A percentile compares a stretch with the other conserved stretches of the same genome.
Conservation (phyloP, 2,113 vertebrate genomes). For the Trematocara marginatum region DNA sequence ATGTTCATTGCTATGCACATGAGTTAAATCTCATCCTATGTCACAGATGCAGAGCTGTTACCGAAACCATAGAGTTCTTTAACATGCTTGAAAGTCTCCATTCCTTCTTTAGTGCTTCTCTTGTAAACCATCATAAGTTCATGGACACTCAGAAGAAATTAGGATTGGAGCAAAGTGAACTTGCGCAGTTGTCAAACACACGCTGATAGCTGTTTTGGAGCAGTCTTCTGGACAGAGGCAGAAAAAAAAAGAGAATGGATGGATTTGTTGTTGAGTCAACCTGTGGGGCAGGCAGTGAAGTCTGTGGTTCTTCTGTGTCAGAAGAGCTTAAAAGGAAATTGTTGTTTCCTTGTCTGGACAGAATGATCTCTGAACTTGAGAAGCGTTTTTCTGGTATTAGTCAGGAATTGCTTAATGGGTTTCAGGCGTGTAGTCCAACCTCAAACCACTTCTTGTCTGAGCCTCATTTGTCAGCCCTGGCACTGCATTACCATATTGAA, state of each 20-base stretch:
- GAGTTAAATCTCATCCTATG: background rate
- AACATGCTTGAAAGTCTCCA: too few relatives aligned
- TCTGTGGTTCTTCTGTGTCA: accelerated
- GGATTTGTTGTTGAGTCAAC: background rate
- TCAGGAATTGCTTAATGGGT: too few relatives aligned
- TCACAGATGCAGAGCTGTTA: background rate
- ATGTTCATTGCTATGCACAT: background rate
- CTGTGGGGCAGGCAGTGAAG: background rate
- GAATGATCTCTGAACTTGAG: too few relatives aligned
- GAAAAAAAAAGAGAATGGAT: background rate
- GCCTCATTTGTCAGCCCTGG: too few relatives aligned
- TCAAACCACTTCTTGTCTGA: too few relatives aligned
- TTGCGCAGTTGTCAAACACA: background rate
- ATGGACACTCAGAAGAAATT: too few relatives aligned
- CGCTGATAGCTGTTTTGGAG: too few relatives aligned
- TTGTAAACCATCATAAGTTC: too few relatives aligned
- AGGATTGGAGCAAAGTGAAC: background rate
- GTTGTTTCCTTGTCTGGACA: background rate
- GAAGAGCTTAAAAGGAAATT: background rate
- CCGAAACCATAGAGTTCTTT: too few relatives aligned
- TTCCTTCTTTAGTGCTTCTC: too few relatives aligned
- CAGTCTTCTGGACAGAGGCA: background rate
- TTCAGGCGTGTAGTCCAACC: too few relatives aligned
- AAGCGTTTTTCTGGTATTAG: background rate
- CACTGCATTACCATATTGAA: too few relatives aligned